Evolutionary conservation across 2,888 invertebrate genomes (phyloP).

Genomic region (Candidula unifasciata): DNA sequence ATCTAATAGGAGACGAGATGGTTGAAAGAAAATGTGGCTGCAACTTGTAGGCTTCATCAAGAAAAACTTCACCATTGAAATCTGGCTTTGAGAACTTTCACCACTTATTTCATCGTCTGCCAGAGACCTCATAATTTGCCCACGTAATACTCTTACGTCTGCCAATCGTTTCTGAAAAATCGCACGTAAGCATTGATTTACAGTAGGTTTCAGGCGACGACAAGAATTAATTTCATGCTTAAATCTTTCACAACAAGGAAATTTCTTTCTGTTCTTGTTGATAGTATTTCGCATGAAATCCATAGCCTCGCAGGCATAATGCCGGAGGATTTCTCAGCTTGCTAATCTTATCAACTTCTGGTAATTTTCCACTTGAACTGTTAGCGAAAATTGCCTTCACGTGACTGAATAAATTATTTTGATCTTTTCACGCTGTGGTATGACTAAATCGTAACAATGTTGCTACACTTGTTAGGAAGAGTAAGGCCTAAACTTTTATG

Average conservation of each 20-base stretch:
- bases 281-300: neutral
- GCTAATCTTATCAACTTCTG: slow-evolving; percentile 33
- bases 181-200: slow-evolving; percentile 21
- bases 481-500: neutral
- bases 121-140: slow-evolving; percentile 1
- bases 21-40: neutral
- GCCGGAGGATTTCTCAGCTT: slow-evolving; percentile 14
- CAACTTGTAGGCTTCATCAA: slow-evolving; percentile 4
- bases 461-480: neutral
- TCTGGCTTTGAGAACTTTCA: slow-evolving; percentile 1
- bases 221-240: slow-evolving; percentile 29
- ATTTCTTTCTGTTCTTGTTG: slow-evolving; percentile 1
- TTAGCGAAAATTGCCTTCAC: slow-evolving; percentile 15
- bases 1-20: neutral
- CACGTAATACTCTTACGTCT: slow-evolving; percentile 25
- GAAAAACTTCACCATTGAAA: neutral
- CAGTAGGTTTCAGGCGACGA: neutral
- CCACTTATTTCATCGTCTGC: slow-evolving; percentile 9
- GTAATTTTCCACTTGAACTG: slow-evolving; percentile 29
- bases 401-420: neutral
- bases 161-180: slow-evolving; percentile 6
- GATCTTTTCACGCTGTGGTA: slow-evolving; percentile 21
- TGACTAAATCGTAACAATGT: neutral
- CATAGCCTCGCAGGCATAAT: slow-evolving; percentile 1
- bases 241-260: slow-evolving; percentile 27